phyloP scores from a whole-genome alignment of 2,797 vertebrate genomes.

The Muraenolepis orangiensis region DNA sequence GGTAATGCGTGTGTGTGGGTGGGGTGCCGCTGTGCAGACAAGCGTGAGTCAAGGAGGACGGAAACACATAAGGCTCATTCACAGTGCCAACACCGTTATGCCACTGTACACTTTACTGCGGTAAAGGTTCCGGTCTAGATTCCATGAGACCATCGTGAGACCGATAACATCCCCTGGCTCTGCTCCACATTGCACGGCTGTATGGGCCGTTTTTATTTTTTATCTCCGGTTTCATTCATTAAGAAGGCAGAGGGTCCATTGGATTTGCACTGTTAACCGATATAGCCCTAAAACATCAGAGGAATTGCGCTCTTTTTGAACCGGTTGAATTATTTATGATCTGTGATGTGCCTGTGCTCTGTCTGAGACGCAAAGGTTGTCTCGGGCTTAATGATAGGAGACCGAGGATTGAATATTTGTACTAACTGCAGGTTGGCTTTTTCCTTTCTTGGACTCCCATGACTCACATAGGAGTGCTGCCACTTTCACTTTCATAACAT shows the following conservation, averaged over 20 bases:
- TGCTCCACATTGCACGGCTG: constrained; percentile 40
- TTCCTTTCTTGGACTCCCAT: neutral
- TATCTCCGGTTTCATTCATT: constrained; percentile 49
- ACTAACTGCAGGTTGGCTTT: neutral
- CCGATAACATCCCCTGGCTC: constrained; percentile 30
- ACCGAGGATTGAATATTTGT: constrained; percentile 26
- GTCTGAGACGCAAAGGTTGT: constrained; percentile 33
- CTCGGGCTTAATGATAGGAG: constrained; percentile 30
- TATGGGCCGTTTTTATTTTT: constrained; percentile 30
- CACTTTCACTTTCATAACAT: too few relatives aligned
- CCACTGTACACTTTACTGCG: neutral
- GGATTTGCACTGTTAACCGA: constrained; percentile 32
- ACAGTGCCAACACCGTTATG: too few relatives aligned
- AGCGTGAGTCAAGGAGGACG: too few relatives aligned
- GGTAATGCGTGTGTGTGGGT: too few relatives aligned
- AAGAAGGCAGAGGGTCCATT: constrained; percentile 25
- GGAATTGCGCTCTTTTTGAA: constrained; percentile 37
- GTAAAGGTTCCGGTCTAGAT: constrained; percentile 1
- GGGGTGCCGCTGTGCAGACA: too few relatives aligned
- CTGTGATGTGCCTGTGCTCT: constrained; percentile 32
- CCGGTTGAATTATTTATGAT: constrained; percentile 57
- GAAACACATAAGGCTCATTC: too few relatives aligned
- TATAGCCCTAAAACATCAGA: constrained; percentile 50
- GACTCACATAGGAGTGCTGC: too few relatives aligned
- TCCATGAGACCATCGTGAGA: constrained; percentile 14